Evolutionary conservation across 1,140 invertebrate genomes (phyloP), one percentile per base, ranked within the genome.

Genomic region (Papilio xuthus): DNA sequence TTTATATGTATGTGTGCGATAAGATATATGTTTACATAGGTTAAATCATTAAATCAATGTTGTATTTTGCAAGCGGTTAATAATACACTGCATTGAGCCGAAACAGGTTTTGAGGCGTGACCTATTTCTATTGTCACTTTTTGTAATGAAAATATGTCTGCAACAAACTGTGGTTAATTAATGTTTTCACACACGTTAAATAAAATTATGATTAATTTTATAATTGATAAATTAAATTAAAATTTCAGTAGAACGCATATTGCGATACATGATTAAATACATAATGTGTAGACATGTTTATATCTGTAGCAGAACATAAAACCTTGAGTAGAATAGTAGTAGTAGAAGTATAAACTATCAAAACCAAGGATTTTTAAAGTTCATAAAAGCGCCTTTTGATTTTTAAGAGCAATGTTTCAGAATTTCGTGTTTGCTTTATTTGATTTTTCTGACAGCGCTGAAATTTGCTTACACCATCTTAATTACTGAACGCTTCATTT

Each of bases 51-150:
- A 28, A 28, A 28, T 67, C 60, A 67, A 67, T 67, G 32, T 67
- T 67, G 60, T 67, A 67, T 15, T 67, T 28, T 67, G 26, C 23
- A 28, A 67, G 60, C 60, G 10, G 10, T 67, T 67, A 26, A 67
- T 67, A 67, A 67, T 28, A 67, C 56, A 23, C 26, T 67, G 56
- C 60, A 26, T 28, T 67, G 56, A 60, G 56, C 56, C 26, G 60
- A 67, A 67, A 67, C 28, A 15, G 26, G 26, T 67, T 67, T 67
- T 67, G 26, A 67, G 60, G 60, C 60, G 60, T 67, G 60, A 67
- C 60, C 60, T 32, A 67, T 67, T 67, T 67, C 60, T 67, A 67
- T 67, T 67, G 60, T 67, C 60, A 67, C 60, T 23, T 67, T 67
- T 67, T 67, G 26, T 67, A 67, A 67, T 28, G 60, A 32, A 26